phyloP scores from a whole-genome alignment of 2,113 vertebrate species.

The Seriola aureovittata region DNA sequence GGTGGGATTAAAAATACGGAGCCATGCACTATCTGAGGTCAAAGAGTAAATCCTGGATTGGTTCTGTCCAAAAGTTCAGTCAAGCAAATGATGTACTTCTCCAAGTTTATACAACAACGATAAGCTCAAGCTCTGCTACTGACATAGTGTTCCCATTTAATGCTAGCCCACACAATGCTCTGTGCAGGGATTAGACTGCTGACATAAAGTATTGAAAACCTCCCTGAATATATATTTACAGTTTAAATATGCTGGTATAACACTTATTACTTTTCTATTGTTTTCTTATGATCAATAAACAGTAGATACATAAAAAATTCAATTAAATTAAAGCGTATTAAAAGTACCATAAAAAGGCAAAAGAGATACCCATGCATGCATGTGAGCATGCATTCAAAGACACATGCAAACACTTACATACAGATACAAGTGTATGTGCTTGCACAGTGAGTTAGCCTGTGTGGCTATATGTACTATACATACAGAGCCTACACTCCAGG shows the following conservation, averaged over 20 bases:
- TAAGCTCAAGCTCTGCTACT: conserved; percentile 2
- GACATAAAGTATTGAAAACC: conserved; percentile 1
- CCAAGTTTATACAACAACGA: conserved; percentile 39
- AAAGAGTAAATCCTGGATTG: conserved; percentile 52
- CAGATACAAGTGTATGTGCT: neutral
- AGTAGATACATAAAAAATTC: too few species aligned
- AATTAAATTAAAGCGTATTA: neutral
- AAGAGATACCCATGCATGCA: neutral
- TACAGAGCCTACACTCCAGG: conserved; percentile 44
- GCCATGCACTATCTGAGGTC: conserved; percentile 32
- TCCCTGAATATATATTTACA: conserved; percentile 1
- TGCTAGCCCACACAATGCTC: neutral
- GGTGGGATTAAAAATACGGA: conserved; percentile 27
- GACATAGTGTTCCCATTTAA: conserved; percentile 15
- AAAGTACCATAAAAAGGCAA: neutral
- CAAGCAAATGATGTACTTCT: conserved; percentile 19
- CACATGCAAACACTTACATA: neutral
- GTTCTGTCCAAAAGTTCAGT: conserved; percentile 6
- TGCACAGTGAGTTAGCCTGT: conserved; percentile 10
- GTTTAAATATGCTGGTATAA: neutral
- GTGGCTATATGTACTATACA: conserved; percentile 19
- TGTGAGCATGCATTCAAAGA: neutral
- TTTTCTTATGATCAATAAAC: too few species aligned
- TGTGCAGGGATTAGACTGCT: conserved; percentile 11
- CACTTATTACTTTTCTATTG: too few species aligned